Evolutionary conservation across 2,888 invertebrate genomes (phyloP), one percentile per base, ranked within the genome.

Genomic region (Tridacna crocea): DNA sequence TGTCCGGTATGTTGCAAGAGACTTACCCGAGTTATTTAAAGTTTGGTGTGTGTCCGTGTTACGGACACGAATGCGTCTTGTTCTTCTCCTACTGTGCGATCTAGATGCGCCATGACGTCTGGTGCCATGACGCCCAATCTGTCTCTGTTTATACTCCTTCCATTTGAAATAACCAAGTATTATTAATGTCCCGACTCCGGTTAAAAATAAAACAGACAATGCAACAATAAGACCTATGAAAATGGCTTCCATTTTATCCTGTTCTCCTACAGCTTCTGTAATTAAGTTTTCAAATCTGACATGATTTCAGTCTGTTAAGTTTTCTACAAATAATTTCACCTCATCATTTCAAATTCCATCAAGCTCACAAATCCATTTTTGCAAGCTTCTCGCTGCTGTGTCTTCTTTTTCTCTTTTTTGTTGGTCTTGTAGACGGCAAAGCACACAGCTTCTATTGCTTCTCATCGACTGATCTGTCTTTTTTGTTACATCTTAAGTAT

Each of bases 211-310:
- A 24, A 75, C 26, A 0, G 66, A 46, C 15, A 75, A 27, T 12
- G 75, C 51, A 0, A 75, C 51, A 26, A 75, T 66, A 17, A 75
- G 66, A 19, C 75, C 75, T 11, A 75, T 66, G n/a, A 66, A 47
- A 13, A 66, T n/a, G 19, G 65, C 48, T 26, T 75, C 75, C 66
- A 65, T 51, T 2, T 55, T 55, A 19, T 55, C 55, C 55, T 55
- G 2, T 55, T 19, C 55, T n/a, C 2, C 55, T 19, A 55, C n/a
- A 55, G 2, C 10, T 55, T 6, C 55, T 6, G 2, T 55, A 3
- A 17, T 55, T n/a, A 19, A 55, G 17, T 55, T 2, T 10, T 19
- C 10, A 6, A 17, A 55, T 19, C 55, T 55, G n/a, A 19, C n/a
- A n/a, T 55, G 19, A 19, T 55, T 55, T 19, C n/a, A 19, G 55